Evolutionary conservation across 2,113 vertebrate genomes (phyloP).

Genomic region (Oostethus manadensis): DNA sequence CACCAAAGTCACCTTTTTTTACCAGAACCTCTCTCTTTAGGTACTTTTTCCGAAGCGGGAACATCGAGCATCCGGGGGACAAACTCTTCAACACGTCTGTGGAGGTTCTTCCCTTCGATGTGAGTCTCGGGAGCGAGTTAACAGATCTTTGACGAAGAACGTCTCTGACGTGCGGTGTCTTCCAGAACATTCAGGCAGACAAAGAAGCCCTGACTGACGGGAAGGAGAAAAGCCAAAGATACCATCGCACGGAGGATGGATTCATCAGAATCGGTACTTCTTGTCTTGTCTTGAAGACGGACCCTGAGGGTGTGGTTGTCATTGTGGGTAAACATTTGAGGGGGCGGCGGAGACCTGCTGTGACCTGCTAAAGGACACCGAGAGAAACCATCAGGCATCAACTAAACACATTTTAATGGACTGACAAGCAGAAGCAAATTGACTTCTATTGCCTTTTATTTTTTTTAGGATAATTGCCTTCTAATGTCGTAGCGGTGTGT

Average conservation of each 20-base stretch:
- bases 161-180: not conserved
- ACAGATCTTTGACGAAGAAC: not conserved
- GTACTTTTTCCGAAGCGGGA: slow-evolving; percentile 96
- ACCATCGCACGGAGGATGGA: slow-evolving; percentile 85
- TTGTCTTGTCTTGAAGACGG: too few relatives aligned
- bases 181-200: slow-evolving; percentile 88
- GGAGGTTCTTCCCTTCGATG: slow-evolving; percentile 93
- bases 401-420: not conserved
- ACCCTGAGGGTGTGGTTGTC: too few relatives aligned
- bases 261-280: slow-evolving; percentile 88
- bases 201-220: slow-evolving; percentile 91
- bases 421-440: too few relatives aligned
- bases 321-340: too few relatives aligned
- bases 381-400: not conserved
- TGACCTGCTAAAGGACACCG: too few relatives aligned
- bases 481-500: too few relatives aligned
- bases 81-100: slow-evolving; percentile 96
- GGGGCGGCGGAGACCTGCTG: not conserved
- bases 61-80: slow-evolving; percentile 96
- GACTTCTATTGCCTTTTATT: not conserved
- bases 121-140: slow-evolving; percentile 66
- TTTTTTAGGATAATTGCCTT: not conserved
- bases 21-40: slow-evolving; percentile 55
- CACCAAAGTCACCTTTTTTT: not conserved
- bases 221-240: slow-evolving; percentile 75